phyloP scores from a whole-genome alignment of 2,888 invertebrate species.

The Tupiocoris notatus region DNA sequence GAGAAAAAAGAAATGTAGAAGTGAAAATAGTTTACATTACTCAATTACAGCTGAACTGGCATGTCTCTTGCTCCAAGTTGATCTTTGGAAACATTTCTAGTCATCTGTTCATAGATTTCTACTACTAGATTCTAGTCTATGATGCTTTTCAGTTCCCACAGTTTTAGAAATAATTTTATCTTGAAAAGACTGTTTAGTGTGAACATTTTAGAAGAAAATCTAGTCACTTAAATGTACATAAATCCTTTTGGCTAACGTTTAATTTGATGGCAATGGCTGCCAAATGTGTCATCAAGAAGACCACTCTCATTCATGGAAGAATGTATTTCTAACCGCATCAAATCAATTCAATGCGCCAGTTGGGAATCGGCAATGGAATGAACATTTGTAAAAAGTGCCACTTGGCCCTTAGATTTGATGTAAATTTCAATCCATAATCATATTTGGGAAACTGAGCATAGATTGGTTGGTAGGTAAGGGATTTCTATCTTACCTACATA shows the following conservation, averaged over 20 bases:
- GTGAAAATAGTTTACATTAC: constrained; percentile 4
- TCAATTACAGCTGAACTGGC: background rate
- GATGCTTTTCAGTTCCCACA: constrained; percentile 26
- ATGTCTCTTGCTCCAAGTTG: background rate
- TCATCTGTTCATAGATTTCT: constrained; percentile 5
- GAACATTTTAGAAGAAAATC: constrained; percentile 23
- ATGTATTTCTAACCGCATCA: too few species aligned
- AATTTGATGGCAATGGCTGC: background rate
- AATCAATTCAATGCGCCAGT: too few species aligned
- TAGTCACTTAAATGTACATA: constrained; percentile 28
- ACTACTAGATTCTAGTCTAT: constrained; percentile 25
- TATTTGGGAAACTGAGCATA: too few species aligned
- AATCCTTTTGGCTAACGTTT: constrained; percentile 4
- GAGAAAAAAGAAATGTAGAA: background rate
- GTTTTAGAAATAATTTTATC: constrained; percentile 20
- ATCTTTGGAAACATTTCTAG: too few species aligned
- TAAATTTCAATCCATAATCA: too few species aligned
- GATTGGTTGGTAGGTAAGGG: too few species aligned
- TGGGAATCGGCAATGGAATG: background rate
- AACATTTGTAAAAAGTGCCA: constrained; percentile 8
- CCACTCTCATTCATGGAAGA: too few species aligned
- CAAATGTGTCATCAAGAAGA: background rate
- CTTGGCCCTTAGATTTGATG: constrained; percentile 15
- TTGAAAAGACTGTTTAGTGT: constrained; percentile 38
- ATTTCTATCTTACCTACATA: too few species aligned